Evolutionary conservation across 2,888 invertebrate genomes (phyloP).

Genomic region (Platynereis dumerilii): DNA sequence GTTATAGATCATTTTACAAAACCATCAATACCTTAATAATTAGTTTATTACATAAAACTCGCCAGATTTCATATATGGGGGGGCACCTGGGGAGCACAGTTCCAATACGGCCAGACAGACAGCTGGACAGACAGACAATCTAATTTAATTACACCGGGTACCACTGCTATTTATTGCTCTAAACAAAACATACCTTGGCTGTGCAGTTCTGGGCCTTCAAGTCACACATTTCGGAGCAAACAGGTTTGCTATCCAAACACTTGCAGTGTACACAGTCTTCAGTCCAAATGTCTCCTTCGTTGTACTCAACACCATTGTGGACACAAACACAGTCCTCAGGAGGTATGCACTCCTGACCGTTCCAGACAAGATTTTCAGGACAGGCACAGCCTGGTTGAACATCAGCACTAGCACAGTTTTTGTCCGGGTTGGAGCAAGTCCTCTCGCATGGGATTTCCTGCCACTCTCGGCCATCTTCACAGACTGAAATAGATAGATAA

Average conservation of each 20-base stretch:
- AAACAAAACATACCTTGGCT: neutral
- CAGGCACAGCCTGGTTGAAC: conserved; percentile 1
- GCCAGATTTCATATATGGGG: no score
- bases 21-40: no score
- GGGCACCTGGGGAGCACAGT: no score
- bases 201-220: neutral
- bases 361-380: conserved; percentile 5
- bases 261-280: neutral
- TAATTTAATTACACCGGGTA: no score
- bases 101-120: no score
- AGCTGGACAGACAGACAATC: no score
- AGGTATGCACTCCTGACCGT: neutral
- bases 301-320: conserved; percentile 1
- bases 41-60: no score
- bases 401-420: neutral
- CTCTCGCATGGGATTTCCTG: conserved; percentile 5
- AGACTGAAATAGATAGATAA: no score
- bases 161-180: no score
- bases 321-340: neutral
- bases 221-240: neutral
- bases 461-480: conserved; percentile 3
- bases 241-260: neutral
- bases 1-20: no score
- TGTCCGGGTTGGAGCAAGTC: conserved; percentile 4
- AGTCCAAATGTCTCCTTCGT: neutral